Percentiles rank a stretch among this genome's conserved stretches.
phyloP scores from a whole-genome alignment of 2,888 invertebrate species.

The Drosophila mercatorum region DNA sequence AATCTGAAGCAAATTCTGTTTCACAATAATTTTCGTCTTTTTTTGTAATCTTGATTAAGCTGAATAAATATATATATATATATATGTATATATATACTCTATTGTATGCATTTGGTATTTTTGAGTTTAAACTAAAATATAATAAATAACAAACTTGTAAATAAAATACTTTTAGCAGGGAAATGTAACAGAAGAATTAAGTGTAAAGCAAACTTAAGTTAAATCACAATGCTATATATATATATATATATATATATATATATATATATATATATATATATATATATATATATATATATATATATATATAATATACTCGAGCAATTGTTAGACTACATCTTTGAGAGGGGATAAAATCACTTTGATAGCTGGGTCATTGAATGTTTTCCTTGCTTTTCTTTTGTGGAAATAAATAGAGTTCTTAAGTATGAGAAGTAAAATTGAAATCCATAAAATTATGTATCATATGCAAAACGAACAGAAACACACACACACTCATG shows the following conservation, averaged over 20 bases:
- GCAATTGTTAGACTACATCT: not conserved
- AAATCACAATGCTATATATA: constrained; percentile 35
- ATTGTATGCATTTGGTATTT: not conserved
- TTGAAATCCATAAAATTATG: not conserved
- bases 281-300: too few species aligned
- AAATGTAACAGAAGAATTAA: not conserved
- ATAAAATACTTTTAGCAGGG: not conserved
- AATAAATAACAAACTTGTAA: not conserved
- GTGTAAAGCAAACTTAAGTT: constrained; percentile 17
- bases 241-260: not conserved
- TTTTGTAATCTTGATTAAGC: not conserved
- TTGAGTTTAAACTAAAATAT: not conserved
- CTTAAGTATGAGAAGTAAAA: not conserved
- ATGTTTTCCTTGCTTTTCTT: not conserved
- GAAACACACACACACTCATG: constrained; percentile 1
- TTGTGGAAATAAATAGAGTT: constrained; percentile 27
- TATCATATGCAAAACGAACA: not conserved
- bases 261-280: not conserved
- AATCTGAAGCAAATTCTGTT: not conserved
- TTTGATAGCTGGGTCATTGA: not conserved
- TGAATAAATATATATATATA: not conserved
- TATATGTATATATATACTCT: too few species aligned
- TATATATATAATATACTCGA: constrained; percentile 6
- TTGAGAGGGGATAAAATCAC: not conserved
- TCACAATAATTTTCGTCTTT: not conserved